These are phyloP conservation scores for Hydractinia echinata DNA, from an alignment of 30 jellyfish, hydroid and myxozoan genomes.

Conservation along the genomic window DNA sequence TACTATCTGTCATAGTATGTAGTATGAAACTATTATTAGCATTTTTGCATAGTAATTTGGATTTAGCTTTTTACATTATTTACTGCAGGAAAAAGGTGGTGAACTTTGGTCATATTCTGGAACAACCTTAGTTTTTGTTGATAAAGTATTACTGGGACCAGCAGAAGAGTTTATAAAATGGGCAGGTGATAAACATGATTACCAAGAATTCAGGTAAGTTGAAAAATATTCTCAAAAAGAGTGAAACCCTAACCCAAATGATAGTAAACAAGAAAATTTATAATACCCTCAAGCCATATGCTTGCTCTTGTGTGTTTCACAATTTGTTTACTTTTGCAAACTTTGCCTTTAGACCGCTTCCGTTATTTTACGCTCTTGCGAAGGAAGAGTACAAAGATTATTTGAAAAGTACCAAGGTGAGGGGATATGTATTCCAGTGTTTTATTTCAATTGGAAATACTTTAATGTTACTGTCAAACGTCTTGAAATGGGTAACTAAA, in stretches of 20 bases:
- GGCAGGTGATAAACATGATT: constrained; percentile 44
- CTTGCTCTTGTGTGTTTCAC: neutral
- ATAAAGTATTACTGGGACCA: constrained; percentile 47
- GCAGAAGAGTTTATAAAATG: constrained; percentile 57
- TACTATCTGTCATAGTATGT: too few species aligned
- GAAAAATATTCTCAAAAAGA: neutral
- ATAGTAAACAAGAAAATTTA: neutral
- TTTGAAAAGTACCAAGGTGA: constrained; percentile 48
- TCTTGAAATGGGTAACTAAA: too few species aligned
- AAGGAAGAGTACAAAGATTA: constrained; percentile 65
- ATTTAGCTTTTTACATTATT: neutral
- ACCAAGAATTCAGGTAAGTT: constrained; percentile 71
- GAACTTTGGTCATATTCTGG: constrained; percentile 49
- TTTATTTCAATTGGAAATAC: too few species aligned
- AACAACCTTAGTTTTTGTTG: constrained; percentile 51
- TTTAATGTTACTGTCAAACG: too few species aligned
- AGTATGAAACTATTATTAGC: too few species aligned
- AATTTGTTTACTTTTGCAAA: too few species aligned
- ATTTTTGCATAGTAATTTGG: too few species aligned
- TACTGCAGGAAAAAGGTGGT: neutral
- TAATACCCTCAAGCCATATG: neutral
- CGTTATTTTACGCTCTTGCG: constrained; percentile 81
- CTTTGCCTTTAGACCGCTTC: constrained; percentile 55
- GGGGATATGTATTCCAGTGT: too few species aligned
- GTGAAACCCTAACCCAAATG: neutral